Evolutionary conservation across 2,888 invertebrate species (phyloP), one percentile per base, ranked within the genome.

Genomic region (Orthosia incerta): DNA sequence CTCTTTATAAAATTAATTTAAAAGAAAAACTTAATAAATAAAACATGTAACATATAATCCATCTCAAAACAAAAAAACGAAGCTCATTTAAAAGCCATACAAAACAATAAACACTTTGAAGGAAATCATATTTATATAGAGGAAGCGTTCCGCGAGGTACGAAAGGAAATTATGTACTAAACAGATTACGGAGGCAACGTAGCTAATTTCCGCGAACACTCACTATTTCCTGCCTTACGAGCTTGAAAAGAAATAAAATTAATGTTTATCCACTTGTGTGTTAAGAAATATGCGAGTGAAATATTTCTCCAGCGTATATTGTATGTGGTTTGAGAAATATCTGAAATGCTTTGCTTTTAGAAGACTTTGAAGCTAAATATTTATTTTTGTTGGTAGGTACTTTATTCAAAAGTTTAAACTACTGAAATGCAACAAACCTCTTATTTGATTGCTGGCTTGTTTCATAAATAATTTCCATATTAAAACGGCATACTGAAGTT

Each of bases 101-200:
- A 39, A 80, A 71, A 79, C 77, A 77, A 83, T 80, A 73, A 64
- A 79, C 51, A 79, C 79, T 79, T 11, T 26, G 56, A 81, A 90
- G 91, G 90, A 92, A 93, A 93, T 93, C 89, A 80, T 83, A 84
- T 92, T 90, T 89, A 61, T 75, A 82, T 80, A 82, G 80, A 80
- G 86, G 88, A 90, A 86, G 85, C 89, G 84, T 85, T 84, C 82
- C 86, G 84, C 88, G 86, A 87, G 85, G 82, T 74, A 76, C 48
- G 85, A 89, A 82, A 92, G 95, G 94, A 95, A 95, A 95, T 95
- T 89, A 91, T 93, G 88, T 92, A 91, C 92, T 91, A 92, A 94
- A 91, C 86, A 91, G 93, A 93, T 95, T 95, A 93, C 88, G 88
- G 82, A 90, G 91, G 91, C 94, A 93, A 93, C 89, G 88, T 87